Evolutionary conservation across 2,113 vertebrate genomes (phyloP).

Genomic region (Petroica traversi): DNA sequence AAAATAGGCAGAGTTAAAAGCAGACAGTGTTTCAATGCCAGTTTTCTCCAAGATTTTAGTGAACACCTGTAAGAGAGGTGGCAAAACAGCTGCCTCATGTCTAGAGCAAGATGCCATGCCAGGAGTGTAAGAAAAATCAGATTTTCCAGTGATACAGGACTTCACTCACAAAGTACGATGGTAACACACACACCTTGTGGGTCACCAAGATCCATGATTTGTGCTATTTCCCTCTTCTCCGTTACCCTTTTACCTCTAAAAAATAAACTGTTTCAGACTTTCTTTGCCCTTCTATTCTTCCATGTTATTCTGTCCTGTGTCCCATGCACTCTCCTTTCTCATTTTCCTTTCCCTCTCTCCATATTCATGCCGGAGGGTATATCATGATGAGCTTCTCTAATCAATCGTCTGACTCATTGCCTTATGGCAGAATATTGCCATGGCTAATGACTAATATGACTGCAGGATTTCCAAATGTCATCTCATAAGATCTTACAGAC

Average conservation of each 20-base stretch:
- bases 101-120: not conserved
- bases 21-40: not conserved
- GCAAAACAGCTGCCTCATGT: not conserved
- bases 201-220: not conserved
- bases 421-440: conserved; percentile 63
- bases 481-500: conserved; percentile 12
- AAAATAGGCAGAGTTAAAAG: not conserved
- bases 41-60: not conserved
- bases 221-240: not conserved
- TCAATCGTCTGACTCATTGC: conserved; percentile 59
- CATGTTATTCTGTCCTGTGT: not conserved
- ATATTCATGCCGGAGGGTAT: not conserved
- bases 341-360: not conserved
- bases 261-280: not conserved
- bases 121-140: not conserved
- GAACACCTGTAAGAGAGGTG: not conserved
- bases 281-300: not conserved
- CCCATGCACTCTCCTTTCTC: not conserved
- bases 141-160: not conserved
- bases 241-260: not conserved
- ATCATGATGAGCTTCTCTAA: conserved; percentile 47
- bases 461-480: conserved; percentile 58
- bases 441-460: conserved; percentile 55
- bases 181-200: not conserved
- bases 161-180: not conserved